phyloP scores from a whole-genome alignment of 2,888 invertebrate species.

The Ctena decussata region DNA sequence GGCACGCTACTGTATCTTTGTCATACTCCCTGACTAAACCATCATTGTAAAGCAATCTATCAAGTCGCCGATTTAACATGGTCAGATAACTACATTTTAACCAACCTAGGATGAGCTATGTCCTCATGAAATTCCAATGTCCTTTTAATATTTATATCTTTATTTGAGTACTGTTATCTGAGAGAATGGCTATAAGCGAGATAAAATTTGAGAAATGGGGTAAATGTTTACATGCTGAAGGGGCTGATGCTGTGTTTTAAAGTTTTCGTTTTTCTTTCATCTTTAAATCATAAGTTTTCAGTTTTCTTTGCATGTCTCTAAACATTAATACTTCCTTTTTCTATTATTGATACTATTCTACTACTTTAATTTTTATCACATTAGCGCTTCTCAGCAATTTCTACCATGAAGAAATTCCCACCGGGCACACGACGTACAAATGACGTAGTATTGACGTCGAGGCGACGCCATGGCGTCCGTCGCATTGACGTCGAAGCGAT shows the following conservation, averaged over 20 bases:
- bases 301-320: too few relatives aligned
- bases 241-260: neutral
- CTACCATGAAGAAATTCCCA: too few relatives aligned
- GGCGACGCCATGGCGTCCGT: too few relatives aligned
- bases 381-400: too few relatives aligned
- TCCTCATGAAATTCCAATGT: constrained; percentile 1
- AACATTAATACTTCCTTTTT: too few relatives aligned
- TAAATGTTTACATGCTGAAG: neutral
- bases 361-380: too few relatives aligned
- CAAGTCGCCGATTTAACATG: neutral
- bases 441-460: too few relatives aligned
- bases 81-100: constrained; percentile 6
- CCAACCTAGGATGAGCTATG: neutral
- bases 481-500: too few relatives aligned
- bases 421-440: too few relatives aligned
- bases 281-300: neutral
- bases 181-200: neutral
- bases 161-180: neutral
- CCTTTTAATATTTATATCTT: neutral
- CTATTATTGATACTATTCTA: too few relatives aligned
- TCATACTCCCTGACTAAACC: neutral
- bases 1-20: neutral
- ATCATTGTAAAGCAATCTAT: neutral
- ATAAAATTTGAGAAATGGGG: neutral
- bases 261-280: neutral